Evolutionary conservation across 2,888 invertebrate genomes (phyloP).

Genomic region (Noctuana brunneofusca): DNA sequence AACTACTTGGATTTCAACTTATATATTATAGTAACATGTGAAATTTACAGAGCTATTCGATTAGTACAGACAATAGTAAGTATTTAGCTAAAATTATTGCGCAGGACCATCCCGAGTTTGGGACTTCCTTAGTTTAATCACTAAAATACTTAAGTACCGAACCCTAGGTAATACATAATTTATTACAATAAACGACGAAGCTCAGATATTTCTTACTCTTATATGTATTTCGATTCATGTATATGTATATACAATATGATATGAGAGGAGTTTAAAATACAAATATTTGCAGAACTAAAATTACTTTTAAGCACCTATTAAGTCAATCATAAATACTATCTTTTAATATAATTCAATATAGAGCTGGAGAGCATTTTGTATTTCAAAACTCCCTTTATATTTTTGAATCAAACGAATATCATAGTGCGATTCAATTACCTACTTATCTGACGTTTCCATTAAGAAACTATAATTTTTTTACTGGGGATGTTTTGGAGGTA

Average conservation of each 20-base stretch:
- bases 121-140: slow-evolving; percentile 64
- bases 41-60: slow-evolving; percentile 79
- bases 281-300: slow-evolving; percentile 63
- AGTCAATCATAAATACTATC: slow-evolving; percentile 45
- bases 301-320: slow-evolving; percentile 65
- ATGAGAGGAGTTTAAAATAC: slow-evolving; percentile 72
- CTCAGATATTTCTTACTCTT: slow-evolving; percentile 80
- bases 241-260: slow-evolving; percentile 80
- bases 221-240: slow-evolving; percentile 69
- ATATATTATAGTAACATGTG: slow-evolving; percentile 77
- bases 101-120: slow-evolving; percentile 68
- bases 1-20: slow-evolving; percentile 78
- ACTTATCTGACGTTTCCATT: not conserved
- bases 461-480: too few species aligned
- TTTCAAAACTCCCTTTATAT: not conserved
- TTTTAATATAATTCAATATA: slow-evolving; percentile 25
- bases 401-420: not conserved
- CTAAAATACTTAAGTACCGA: slow-evolving; percentile 74
- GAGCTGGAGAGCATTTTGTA: slow-evolving; percentile 7
- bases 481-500: too few species aligned
- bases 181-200: slow-evolving; percentile 73
- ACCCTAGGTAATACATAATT: slow-evolving; percentile 65
- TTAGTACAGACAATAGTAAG: slow-evolving; percentile 77
- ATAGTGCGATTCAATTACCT: not conserved
- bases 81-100: slow-evolving; percentile 80